Evolutionary conservation across 1,140 invertebrate genomes (phyloP).

Genomic region (Artemia franciscana): DNA sequence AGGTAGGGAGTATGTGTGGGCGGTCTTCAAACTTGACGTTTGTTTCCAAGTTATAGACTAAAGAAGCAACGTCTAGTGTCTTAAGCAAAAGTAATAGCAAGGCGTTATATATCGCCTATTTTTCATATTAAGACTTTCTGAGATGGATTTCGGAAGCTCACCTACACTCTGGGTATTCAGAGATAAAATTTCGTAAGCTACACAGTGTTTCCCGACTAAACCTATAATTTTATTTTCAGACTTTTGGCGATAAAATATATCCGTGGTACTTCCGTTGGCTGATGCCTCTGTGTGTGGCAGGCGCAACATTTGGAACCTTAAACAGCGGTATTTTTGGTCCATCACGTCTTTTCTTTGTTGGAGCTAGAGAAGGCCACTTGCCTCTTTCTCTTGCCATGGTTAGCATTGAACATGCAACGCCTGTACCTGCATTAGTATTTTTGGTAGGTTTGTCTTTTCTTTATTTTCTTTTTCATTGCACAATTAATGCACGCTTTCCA

Average conservation of each 20-base stretch:
- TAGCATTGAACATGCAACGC: constrained; percentile 52
- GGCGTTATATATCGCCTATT: too few species aligned
- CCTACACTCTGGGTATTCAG: too few species aligned
- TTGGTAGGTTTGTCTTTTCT: constrained; percentile 39
- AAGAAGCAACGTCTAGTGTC: too few species aligned
- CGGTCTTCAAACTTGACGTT: too few species aligned
- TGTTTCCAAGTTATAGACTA: too few species aligned
- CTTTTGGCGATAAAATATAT: constrained; percentile 42
- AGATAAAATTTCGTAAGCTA: neutral
- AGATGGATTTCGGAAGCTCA: too few species aligned
- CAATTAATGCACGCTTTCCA: too few species aligned
- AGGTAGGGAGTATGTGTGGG: too few species aligned
- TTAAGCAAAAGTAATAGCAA: too few species aligned
- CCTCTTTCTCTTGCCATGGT: constrained; percentile 60
- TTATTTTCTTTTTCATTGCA: too few species aligned
- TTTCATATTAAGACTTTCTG: too few species aligned
- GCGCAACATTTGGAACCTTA: constrained; percentile 31
- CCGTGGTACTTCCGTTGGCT: constrained; percentile 45
- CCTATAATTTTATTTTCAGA: constrained; percentile 27
- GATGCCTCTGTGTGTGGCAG: constrained; percentile 60
- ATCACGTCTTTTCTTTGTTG: constrained; percentile 68
- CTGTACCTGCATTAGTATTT: constrained; percentile 59
- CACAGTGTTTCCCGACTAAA: neutral
- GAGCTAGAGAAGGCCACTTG: constrained; percentile 69
- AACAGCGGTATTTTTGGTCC: constrained; percentile 14